Base-by-base conservation (phyloP, 1,140 invertebrate species). In the Temnothorax longispinosus region DNA sequence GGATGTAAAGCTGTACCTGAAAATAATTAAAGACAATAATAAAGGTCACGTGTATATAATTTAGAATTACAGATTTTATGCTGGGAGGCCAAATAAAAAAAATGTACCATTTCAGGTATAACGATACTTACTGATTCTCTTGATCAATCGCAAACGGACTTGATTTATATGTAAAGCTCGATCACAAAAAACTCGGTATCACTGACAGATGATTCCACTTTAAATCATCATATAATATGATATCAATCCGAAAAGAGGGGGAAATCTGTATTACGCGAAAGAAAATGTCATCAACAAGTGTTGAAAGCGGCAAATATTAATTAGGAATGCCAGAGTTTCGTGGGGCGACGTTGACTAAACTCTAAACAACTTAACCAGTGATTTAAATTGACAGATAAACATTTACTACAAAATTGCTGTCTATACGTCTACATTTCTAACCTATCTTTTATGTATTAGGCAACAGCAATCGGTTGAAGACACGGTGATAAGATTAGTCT, bases 61-160 rank as follows among this genome's bases (percentile, higher is more conserved):
- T 74, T 35, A 60, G 56, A 13, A 50, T 75, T 15, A 35, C 15
- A 38, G 2, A 50, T 44, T 6, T 81, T 2, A 6, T 62, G 11
- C 6, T 47, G 50, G 50, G 58, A 50, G n/a, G 27, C 44, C 21
- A 35, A n/a, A 60, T 72, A 0, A 38, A 18, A 60, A 15, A 58
- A 35, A 35, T 65, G 13, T 47, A 15, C 15, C 13, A n/a, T 21
- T 50, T 44, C 56, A 67, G 2, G 27, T 32, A 44, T 71, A 71
- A 56, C 2, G 10, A 75, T 75, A 84, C 80, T 84, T 84, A 84
- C 80, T 13, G 21, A 69, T 81, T 56, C 41, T 84, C 69, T 60
- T 38, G 32, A 47, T 35, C 35, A 62, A 47, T 60, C 47, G 0
- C 2, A 44, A 56, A 11, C 8, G 0, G 2, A 74, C 32, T 47